These are phyloP conservation scores for Sitta europaea DNA, from an alignment of 2,113 vertebrate species.

Conservation along the genomic window DNA sequence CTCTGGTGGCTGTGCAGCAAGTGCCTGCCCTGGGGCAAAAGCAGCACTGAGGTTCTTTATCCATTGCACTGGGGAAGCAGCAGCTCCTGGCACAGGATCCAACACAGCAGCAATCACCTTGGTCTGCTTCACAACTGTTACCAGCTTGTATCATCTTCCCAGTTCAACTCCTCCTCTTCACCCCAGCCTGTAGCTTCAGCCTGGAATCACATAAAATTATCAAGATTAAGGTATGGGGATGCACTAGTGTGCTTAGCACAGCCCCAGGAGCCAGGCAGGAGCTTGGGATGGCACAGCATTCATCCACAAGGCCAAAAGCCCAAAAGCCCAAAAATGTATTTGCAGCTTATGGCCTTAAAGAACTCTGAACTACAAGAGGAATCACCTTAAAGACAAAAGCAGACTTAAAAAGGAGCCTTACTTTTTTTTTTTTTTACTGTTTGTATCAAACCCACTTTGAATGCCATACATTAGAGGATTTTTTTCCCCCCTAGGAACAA, in stretches of 20 bases:
- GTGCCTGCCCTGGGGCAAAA: neutral
- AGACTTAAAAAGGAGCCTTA: neutral
- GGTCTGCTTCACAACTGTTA: conserved; percentile 51
- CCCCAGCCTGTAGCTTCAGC: conserved; percentile 87
- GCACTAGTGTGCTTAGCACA: neutral
- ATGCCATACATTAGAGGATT: neutral
- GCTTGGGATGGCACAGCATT: neutral
- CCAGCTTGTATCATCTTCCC: conserved; percentile 87
- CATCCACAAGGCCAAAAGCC: neutral
- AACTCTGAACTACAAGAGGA: neutral
- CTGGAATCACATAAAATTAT: conserved; percentile 62
- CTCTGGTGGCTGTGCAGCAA: conserved; percentile 3
- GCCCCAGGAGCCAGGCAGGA: neutral
- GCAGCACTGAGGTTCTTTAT: conserved; percentile 62
- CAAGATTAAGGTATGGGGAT: neutral
- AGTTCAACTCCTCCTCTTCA: conserved; percentile 88
- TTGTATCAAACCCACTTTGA: neutral
- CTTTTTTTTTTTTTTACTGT: neutral
- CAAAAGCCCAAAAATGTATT: too few species aligned
- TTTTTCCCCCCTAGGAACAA: neutral
- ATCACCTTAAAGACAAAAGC: neutral
- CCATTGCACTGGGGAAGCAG: neutral
- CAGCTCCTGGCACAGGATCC: conserved; percentile 11
- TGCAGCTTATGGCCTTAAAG: neutral
- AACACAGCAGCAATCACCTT: neutral